Evolutionary conservation across 2,113 vertebrate genomes (phyloP), one percentile per base, ranked within the genome.

Genomic region (Laticauda colubrina): DNA sequence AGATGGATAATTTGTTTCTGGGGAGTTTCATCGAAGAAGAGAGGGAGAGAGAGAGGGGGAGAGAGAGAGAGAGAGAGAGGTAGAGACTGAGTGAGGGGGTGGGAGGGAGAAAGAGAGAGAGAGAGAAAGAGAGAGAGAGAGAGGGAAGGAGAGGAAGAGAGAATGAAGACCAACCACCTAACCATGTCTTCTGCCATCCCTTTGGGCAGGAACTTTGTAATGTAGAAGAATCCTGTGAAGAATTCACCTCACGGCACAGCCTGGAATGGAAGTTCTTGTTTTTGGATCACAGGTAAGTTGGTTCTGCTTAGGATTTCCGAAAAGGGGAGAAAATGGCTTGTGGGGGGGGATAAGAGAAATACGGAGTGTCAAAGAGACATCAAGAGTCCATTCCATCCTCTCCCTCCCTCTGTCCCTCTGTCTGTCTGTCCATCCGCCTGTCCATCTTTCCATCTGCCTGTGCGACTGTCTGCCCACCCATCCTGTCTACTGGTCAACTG

Each of bases 221-320:
- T 0, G 53, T 97, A 90, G 98, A 98, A 85, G 97, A 98, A 94
- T 96, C 97, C 0, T 97, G 96, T 93, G 98, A 98, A 97, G 98
- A 99, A 96, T 98, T 98, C 95, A 97, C 97, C 39, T 98, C 98
- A 0, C 97, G 98, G 94, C 97, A 98, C 97, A 98, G 98, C 94
- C 97, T 98, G 75, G 98, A 99, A 93, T 98, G 98, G 97, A 98
- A 99, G 96, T 98, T 98, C 94, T 94, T 98, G 59, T 98, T 98
- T 96, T 96, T 98, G 94, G 98, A 98, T 92, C 96, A 97, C 95
- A 99, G 99, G 99, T 99, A 96, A 98, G 96, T 93, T 9, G 1
- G 56, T 56, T 92, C 89, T 54, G 0, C 48, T 95, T 81, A 69
- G 81, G 9, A 88, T 69, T 92, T 53, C 26, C 0, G 0, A 3